Evolutionary conservation across 2,113 vertebrate species (phyloP), one percentile per base, ranked within the genome.

Genomic region (Himantopus leucocephalus): DNA sequence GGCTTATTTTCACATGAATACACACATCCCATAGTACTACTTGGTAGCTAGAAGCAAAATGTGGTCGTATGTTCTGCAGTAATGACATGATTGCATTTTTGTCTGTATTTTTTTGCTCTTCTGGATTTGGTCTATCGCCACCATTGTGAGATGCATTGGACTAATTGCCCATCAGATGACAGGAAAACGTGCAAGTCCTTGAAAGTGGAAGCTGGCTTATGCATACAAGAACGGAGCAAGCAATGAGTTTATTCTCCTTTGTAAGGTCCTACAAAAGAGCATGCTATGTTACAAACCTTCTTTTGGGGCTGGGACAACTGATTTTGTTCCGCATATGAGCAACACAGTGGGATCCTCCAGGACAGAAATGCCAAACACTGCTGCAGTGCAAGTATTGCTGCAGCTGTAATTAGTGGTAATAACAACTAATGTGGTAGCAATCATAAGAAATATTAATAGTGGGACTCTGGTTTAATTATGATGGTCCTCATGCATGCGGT

Each of bases 1-100:
- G 87, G 70, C 56, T 94, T 85, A 92, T 97, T 95, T 95, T 95
- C 94, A 85, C 64, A 72, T 89, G 80, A 96, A 87, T 75, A 87
- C 66, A n/a, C 85, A 93, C 41, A 68, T 91, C 92, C 84, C 83
- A 50, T 68, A 89, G 84, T 6, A 62, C 76, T 75, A 92, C 80
- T 78, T 67, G 84, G 73, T 94, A 86, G 92, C 84, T 96, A 60
- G 60, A 77, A 96, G 91, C 56, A 79, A 93, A 95, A 88, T 95
- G 83, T 84, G 91, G 88, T 96, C 70, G 11, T 91, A 58, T 75
- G 68, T 89, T 94, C 70, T 67, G 52, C 60, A 34, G 80, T 30
- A 95, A 60, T 74, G 80, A 89, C 91, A 92, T 34, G 64, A 78
- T 26, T 95, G 90, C 53, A 39, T 94, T 95, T 95, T 91, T 94